Percentiles rank a stretch among this genome's conserved stretches.
Evolutionary conservation across 2,113 vertebrate species (phyloP).

Genomic region (Cebidichthys violaceus): DNA sequence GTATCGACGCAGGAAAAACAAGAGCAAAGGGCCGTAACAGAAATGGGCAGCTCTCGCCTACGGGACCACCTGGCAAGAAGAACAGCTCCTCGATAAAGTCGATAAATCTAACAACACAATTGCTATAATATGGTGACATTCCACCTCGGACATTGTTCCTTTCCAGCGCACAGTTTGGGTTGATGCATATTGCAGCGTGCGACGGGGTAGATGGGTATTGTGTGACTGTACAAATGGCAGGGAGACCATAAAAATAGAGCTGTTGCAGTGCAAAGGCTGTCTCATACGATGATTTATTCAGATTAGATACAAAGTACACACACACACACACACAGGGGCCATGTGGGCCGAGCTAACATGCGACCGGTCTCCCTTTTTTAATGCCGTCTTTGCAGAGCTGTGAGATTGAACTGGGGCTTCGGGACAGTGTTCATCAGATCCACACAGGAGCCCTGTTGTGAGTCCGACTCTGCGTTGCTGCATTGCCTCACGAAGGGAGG

Average conservation of each 20-base stretch:
- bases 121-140: background rate
- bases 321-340: background rate
- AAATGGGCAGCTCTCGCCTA: background rate
- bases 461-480: background rate
- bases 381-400: background rate
- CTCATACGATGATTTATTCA: slow-evolving; percentile 69
- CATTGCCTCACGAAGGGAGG: slow-evolving; percentile 6
- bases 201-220: slow-evolving; percentile 17
- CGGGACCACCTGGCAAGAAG: background rate
- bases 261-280: slow-evolving; percentile 47
- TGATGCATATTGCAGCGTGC: slow-evolving; percentile 36
- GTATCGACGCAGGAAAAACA: background rate
- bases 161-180: background rate
- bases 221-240: slow-evolving; percentile 32
- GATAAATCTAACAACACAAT: background rate
- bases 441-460: background rate
- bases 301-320: slow-evolving; percentile 24
- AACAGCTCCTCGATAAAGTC: background rate
- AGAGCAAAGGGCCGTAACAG: background rate
- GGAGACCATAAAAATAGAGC: slow-evolving; percentile 55
- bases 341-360: slow-evolving; percentile 2
- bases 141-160: background rate
- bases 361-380: background rate
- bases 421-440: slow-evolving; percentile 15
- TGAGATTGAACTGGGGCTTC: background rate